Base-by-base conservation (phyloP, 2,113 vertebrate species). In the Nematolebias whitei region DNA sequence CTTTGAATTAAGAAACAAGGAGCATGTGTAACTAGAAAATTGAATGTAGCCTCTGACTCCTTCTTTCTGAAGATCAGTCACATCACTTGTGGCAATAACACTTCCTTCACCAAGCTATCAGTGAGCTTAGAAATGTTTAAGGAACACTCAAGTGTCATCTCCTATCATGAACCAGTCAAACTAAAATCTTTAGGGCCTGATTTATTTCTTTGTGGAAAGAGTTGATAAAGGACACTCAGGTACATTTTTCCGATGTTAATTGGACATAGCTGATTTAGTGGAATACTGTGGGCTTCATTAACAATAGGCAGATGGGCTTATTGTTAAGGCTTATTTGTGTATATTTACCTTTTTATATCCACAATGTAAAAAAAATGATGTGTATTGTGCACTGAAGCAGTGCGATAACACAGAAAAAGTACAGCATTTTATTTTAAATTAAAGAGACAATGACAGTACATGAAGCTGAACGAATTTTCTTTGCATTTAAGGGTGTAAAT, bases 401-500 rank as follows among this genome's bases (percentile, higher is more conserved):
- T 18, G 47, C 63, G 19, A 35, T 1, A 4, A 58, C 71, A 14
- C 19, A 50, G 50, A 16, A 19, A 49, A 59, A 74, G 19, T 19
- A 26, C 45, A 65, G 29, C 26, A 49, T 68, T 48, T 71, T 66
- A 55, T 68, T 79, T 62, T 23, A 43, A 38, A 20, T 38, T 29
- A 44, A 10, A 69, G 52, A 53, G 45, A 44, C 59, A 49, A 48
- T 63, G 61, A 64, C 57, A 29, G 23, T n/a, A 43, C 47, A 60
- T 44, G 55, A 63, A 70, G 63, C 76, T 63, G 22, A 52, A 60
- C 50, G 66, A 80, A 77, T 84, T 68, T 44, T 83, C 62, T 68
- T 52, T 85, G 72, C 78, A 66, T 88, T 86, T 85, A 84, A 65
- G 54, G 63, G 62, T 84, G 76, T 90, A 84, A 89, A 92, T 90